Conservation (phyloP, 1,140 invertebrate species). For the Tachypleus tridentatus region DNA sequence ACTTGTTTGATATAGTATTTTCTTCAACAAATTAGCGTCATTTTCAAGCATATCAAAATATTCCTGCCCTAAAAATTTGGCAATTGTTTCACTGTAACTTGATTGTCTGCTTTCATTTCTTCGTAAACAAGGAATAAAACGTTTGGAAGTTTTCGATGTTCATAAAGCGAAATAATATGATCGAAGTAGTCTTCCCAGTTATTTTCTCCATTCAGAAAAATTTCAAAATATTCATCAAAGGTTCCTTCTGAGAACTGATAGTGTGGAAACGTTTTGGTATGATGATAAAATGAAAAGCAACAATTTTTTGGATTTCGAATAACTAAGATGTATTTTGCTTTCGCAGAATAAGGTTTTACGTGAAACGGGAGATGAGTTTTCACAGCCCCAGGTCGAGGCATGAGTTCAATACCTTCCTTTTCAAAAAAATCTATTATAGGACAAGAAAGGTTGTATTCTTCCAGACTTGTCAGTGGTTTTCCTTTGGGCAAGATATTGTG, state of each 20-base stretch:
- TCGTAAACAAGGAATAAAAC: constrained; percentile 15
- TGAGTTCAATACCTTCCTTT: constrained; percentile 5
- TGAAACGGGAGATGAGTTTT: constrained; percentile 64
- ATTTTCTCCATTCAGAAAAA: constrained; percentile 1
- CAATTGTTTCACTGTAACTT: constrained; percentile 1
- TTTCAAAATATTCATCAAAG: constrained; percentile 3
- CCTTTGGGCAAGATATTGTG: neutral
- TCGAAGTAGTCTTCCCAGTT: constrained; percentile 10
- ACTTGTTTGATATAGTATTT: neutral
- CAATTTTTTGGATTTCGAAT: constrained; percentile 75
- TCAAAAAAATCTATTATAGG: constrained; percentile 7
- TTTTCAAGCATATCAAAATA: constrained; percentile 11
- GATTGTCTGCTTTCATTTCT: constrained; percentile 9
- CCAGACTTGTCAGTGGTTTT: no score
- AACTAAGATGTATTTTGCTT: constrained; percentile 52
- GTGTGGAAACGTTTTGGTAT: constrained; percentile 39
- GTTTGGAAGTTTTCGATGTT: constrained; percentile 6
- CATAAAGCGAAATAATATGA: constrained; percentile 8
- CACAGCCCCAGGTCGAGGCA: neutral
- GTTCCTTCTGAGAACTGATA: constrained; percentile 2
- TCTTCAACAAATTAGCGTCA: constrained; percentile 1
- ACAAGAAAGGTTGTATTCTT: neutral
- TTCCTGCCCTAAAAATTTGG: constrained; percentile 29
- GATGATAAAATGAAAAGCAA: constrained; percentile 68
- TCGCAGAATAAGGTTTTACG: constrained; percentile 41